A percentile compares a stretch with the other conserved stretches of the same genome.
Evolutionary conservation across 2,113 vertebrate species (phyloP).

Genomic region (Capreolus pygargus): DNA sequence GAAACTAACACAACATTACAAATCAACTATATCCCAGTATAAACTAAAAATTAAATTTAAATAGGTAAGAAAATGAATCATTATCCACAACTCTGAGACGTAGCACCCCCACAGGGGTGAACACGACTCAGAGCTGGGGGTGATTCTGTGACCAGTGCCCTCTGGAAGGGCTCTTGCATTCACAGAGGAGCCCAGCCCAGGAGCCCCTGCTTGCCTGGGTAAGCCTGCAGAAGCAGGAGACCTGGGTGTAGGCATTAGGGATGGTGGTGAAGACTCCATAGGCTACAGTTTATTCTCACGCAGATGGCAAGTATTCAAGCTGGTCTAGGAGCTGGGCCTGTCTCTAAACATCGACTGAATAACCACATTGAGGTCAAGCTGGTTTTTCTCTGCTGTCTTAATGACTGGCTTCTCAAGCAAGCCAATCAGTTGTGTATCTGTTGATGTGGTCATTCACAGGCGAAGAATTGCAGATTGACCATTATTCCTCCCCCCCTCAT

Average conservation of each 20-base stretch:
- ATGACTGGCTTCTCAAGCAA: neutral
- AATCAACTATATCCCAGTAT: neutral
- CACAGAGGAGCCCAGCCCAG: neutral
- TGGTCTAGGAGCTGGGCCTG: neutral
- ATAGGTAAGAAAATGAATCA: neutral
- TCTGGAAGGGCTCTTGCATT: neutral
- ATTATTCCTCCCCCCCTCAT: neutral
- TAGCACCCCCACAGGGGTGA: neutral
- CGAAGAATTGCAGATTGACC: neutral
- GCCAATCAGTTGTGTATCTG: neutral
- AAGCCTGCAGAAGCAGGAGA: no score
- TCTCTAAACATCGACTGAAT: neutral
- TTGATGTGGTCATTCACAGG: neutral
- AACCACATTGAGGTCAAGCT: neutral
- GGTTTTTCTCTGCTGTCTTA: neutral
- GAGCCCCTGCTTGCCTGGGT: neutral
- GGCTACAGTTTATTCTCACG: neutral
- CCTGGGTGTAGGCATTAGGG: neutral
- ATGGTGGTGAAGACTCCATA: accelerated
- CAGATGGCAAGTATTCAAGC: neutral
- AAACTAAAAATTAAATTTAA: neutral
- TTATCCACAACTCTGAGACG: neutral
- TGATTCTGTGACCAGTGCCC: neutral
- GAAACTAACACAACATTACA: neutral
- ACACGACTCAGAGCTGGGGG: neutral